Evolutionary conservation across 2,797 vertebrate genomes (phyloP).

Genomic region (Hyperoplus immaculatus): DNA sequence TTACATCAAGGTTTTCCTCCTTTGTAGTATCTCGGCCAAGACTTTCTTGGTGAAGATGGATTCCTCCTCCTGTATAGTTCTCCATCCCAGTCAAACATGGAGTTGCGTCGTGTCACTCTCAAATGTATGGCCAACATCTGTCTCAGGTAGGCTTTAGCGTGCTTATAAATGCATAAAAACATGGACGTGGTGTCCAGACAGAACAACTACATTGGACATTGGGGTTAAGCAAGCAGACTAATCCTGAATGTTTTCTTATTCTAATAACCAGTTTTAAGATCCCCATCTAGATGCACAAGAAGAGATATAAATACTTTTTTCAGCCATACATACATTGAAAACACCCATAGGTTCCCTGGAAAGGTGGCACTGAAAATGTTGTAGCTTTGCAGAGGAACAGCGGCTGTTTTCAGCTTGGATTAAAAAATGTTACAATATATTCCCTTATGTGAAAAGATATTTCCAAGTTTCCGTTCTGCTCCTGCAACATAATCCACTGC

Average conservation of each 20-base stretch:
- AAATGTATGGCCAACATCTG: slow-evolving; percentile 95
- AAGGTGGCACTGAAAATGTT: not conserved
- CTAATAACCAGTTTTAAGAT: not conserved
- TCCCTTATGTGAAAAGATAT: not conserved
- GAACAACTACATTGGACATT: not conserved
- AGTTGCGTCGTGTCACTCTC: slow-evolving; percentile 90
- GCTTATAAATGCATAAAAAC: not conserved
- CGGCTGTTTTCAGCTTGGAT: not conserved
- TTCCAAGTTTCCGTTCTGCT: not conserved
- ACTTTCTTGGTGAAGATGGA: slow-evolving; percentile 88
- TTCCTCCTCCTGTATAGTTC: slow-evolving; percentile 88
- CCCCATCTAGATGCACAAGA: not conserved
- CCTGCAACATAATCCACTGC: not conserved
- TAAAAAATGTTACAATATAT: not conserved
- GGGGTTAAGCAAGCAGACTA: not conserved
- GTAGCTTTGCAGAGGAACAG: not conserved
- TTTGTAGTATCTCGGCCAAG: slow-evolving; percentile 86
- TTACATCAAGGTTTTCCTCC: slow-evolving; percentile 8
- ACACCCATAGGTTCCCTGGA: not conserved
- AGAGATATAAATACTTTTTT: not conserved
- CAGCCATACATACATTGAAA: not conserved
- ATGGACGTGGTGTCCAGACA: not conserved
- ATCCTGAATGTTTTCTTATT: not conserved
- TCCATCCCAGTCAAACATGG: slow-evolving; percentile 86
- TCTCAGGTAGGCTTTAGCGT: slow-evolving; percentile 85